Evolutionary conservation across 2,888 invertebrate species (phyloP).

Genomic region (Sesia apiformis): DNA sequence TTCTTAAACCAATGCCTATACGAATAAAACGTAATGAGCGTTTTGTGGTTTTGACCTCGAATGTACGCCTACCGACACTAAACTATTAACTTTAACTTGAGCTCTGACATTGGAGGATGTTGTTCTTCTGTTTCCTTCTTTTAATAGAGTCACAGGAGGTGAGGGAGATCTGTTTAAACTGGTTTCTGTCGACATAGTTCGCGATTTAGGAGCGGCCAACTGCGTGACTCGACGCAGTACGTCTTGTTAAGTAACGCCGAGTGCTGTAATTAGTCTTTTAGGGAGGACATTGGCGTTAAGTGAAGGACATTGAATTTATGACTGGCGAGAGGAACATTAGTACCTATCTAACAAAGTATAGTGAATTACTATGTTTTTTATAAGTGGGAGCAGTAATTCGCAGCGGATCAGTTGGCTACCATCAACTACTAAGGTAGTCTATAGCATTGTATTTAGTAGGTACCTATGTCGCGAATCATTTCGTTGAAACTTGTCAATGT

Average conservation of each 20-base stretch:
- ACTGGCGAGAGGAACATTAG: too few species aligned
- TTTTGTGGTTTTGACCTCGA: constrained; percentile 47
- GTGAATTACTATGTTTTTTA: too few species aligned
- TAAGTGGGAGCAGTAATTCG: too few species aligned
- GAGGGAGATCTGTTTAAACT: constrained; percentile 12
- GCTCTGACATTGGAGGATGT: constrained; percentile 12
- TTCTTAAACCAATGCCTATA: constrained; percentile 15
- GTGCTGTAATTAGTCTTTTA: constrained; percentile 36
- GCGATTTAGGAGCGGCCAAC: constrained; percentile 26
- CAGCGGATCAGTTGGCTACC: too few species aligned
- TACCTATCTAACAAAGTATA: too few species aligned
- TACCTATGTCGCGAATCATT: too few species aligned
- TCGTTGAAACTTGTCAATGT: too few species aligned
- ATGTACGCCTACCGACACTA: constrained; percentile 39
- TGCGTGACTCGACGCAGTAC: constrained; percentile 45
- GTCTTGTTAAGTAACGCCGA: constrained; percentile 29
- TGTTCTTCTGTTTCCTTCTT: neutral
- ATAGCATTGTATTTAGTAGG: too few species aligned
- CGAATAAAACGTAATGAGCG: constrained; percentile 16
- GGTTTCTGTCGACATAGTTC: constrained; percentile 9
- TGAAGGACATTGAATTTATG: constrained; percentile 24
- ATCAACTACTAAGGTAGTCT: too few species aligned
- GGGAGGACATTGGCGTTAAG: constrained; percentile 25
- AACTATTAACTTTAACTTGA: constrained; percentile 7
- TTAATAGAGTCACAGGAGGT: neutral